Conservation (phyloP, 2,888 invertebrate species). For the Caradrina kadenii region DNA sequence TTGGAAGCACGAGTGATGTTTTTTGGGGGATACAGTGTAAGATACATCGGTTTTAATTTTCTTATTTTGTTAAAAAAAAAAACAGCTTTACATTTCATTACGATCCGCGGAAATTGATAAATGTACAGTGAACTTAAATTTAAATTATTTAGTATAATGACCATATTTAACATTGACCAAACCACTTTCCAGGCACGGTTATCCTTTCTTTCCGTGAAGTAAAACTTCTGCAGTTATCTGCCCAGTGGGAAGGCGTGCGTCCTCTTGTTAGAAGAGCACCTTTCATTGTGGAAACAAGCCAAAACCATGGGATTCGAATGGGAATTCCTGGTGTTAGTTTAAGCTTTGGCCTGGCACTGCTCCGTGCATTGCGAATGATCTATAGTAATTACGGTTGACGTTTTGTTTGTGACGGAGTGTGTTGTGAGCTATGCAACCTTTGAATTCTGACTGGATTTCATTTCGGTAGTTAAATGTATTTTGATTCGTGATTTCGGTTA, state of each 20-base stretch:
- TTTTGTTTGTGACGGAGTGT: conserved; percentile 1
- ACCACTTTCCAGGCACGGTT: too few relatives aligned
- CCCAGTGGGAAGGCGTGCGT: background rate
- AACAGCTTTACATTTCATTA: background rate
- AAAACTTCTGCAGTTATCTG: conserved; percentile 7
- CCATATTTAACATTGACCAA: too few relatives aligned
- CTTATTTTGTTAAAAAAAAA: conserved; percentile 8
- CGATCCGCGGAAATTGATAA: background rate
- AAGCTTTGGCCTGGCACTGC: conserved; percentile 42
- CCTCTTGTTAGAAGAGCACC: conserved; percentile 36
- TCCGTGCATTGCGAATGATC: conserved; percentile 34
- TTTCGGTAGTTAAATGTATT: background rate
- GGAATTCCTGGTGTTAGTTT: conserved; percentile 47
- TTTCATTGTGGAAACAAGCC: conserved; percentile 61
- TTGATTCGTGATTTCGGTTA: background rate
- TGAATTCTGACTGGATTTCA: background rate
- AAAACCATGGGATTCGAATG: conserved; percentile 50
- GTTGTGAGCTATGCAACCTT: background rate
- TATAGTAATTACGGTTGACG: conserved; percentile 34
- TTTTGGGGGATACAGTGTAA: conserved; percentile 34
- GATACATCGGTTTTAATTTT: conserved; percentile 33
- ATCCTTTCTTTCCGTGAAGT: too few relatives aligned
- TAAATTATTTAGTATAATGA: too few relatives aligned
- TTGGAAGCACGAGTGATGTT: conserved; percentile 46
- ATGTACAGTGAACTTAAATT: too few relatives aligned